phyloP scores from a whole-genome alignment of 2,797 vertebrate genomes.

The Falco columbarius region DNA sequence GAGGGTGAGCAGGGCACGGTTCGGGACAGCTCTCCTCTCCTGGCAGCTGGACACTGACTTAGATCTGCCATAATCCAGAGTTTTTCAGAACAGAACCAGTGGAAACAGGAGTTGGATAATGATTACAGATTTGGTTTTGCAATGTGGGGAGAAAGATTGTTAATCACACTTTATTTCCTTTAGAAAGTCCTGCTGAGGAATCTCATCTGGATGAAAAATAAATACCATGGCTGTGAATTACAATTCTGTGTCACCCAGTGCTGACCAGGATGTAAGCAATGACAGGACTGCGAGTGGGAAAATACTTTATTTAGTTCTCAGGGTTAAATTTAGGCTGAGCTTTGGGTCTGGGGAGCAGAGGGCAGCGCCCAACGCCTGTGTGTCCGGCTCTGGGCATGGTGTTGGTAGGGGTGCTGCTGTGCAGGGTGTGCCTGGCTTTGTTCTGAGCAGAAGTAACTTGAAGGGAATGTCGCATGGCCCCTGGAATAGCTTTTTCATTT shows the following conservation, averaged over 20 bases:
- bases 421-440: background rate
- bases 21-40: background rate
- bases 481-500: background rate
- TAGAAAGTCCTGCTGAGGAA: background rate
- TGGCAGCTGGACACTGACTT: background rate
- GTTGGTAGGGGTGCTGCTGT: background rate
- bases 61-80: background rate
- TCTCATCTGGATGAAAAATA: background rate
- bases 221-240: background rate
- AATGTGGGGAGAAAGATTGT: background rate
- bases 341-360: background rate
- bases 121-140: background rate
- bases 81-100: background rate
- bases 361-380: background rate
- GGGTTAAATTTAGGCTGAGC: background rate
- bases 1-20: background rate
- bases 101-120: background rate
- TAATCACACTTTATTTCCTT: background rate
- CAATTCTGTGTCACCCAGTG: background rate
- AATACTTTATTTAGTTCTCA: background rate
- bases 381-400: background rate
- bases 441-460: background rate
- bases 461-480: background rate
- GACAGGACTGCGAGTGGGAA: fast-evolving
- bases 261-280: background rate